phyloP scores from a whole-genome alignment of 1,140 invertebrate genomes.

The Ctenoplectra terminalis region DNA sequence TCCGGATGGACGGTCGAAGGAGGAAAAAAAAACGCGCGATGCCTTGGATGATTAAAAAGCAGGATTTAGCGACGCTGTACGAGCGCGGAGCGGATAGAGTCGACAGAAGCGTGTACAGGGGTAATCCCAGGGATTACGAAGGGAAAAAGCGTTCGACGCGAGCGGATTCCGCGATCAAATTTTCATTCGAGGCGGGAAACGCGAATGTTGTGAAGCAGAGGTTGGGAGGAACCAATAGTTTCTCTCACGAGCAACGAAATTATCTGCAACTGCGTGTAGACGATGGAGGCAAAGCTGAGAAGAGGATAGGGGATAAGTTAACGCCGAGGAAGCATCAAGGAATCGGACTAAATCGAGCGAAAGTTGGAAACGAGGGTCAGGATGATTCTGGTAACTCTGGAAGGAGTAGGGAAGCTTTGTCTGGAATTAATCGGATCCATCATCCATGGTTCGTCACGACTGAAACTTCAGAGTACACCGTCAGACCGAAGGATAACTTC shows the following conservation, averaged over 20 bases:
- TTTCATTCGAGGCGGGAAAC: not conserved
- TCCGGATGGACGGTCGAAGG: too few relatives aligned
- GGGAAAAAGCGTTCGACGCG: not conserved
- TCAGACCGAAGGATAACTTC: not conserved
- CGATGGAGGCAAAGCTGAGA: not conserved
- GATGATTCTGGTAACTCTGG: too few relatives aligned
- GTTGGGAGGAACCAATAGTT: not conserved
- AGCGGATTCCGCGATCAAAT: constrained; percentile 7
- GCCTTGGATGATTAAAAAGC: not conserved
- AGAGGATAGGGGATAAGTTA: too few relatives aligned
- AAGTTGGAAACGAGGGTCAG: too few relatives aligned
- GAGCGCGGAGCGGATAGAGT: not conserved
- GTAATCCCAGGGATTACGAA: not conserved
- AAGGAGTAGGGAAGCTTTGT: not conserved
- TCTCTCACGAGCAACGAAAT: not conserved
- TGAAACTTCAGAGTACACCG: not conserved
- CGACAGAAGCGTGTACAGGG: not conserved
- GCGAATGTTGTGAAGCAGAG: not conserved
- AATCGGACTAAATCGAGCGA: not conserved
- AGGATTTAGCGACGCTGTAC: not conserved
- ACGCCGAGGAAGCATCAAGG: too few relatives aligned
- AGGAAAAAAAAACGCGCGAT: constrained; percentile 11
- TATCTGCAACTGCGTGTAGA: not conserved
- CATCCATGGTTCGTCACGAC: constrained; percentile 36
- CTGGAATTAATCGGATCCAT: not conserved